Evolutionary conservation across 2,113 vertebrate genomes (phyloP).

Genomic region (Mesembrinibis cayennensis): DNA sequence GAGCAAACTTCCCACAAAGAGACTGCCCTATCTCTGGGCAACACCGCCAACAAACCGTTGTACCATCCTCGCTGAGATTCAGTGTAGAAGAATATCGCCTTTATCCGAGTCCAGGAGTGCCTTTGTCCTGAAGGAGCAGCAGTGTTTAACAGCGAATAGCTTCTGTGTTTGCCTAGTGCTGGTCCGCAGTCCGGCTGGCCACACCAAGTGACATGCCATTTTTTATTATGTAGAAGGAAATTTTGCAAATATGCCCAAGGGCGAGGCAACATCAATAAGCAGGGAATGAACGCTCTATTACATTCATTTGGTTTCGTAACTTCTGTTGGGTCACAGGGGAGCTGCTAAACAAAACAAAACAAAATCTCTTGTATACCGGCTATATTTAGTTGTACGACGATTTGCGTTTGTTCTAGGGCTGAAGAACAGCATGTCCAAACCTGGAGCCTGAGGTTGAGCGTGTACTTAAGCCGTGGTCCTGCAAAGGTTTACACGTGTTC

Average conservation of each 20-base stretch:
- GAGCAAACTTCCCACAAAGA: neutral
- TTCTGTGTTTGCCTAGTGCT: neutral
- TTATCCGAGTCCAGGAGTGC: neutral
- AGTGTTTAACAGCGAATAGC: neutral
- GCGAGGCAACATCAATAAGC: conserved; percentile 50
- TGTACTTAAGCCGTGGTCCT: neutral
- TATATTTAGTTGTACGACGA: neutral
- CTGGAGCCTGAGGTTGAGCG: neutral
- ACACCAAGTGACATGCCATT: neutral
- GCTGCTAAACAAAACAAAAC: conserved; percentile 54
- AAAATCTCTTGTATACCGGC: neutral
- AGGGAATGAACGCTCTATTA: conserved; percentile 39
- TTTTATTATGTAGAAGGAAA: conserved; percentile 54
- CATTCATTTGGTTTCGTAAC: conserved; percentile 50
- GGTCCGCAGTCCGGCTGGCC: neutral
- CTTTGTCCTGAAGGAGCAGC: neutral
- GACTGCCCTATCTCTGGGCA: neutral
- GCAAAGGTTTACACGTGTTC: neutral
- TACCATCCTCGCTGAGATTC: neutral
- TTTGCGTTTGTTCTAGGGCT: neutral
- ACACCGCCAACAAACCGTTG: neutral
- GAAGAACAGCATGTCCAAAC: conserved; percentile 21
- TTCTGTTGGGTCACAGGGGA: conserved; percentile 48
- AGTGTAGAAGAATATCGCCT: neutral
- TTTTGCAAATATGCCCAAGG: conserved; percentile 54